These are phyloP conservation scores for Manis pentadactyla DNA, from an alignment of 2,797 vertebrate species.

Conservation along the genomic window DNA sequence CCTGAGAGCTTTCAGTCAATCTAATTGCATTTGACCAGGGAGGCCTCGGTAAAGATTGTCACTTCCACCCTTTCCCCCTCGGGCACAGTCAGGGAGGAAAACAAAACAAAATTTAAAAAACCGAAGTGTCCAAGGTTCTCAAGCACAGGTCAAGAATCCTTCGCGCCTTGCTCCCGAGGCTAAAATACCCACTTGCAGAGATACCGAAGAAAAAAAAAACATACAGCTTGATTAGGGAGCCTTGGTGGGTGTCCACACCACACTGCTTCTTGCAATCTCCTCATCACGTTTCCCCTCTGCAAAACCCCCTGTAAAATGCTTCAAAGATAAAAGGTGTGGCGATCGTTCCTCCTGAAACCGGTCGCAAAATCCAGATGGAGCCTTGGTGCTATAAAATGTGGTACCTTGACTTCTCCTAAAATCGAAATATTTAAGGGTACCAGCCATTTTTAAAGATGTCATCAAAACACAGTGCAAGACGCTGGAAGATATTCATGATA, in stretches of 20 bases:
- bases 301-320: neutral
- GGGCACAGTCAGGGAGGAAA: slow-evolving; percentile 55
- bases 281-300: neutral
- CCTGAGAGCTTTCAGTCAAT: slow-evolving; percentile 69
- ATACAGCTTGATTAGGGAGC: neutral
- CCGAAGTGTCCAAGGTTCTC: neutral
- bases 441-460: neutral
- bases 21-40: slow-evolving; percentile 75
- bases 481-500: neutral
- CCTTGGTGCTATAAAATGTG: neutral
- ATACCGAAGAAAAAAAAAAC: neutral
- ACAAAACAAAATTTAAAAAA: neutral
- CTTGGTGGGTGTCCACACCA: accelerated
- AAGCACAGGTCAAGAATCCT: neutral
- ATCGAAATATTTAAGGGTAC: neutral
- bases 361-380: neutral
- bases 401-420: neutral
- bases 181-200: neutral
- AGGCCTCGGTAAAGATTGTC: slow-evolving; percentile 44
- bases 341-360: neutral
- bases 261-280: neutral
- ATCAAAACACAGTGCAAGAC: neutral
- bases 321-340: neutral
- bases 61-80: slow-evolving; percentile 57
- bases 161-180: neutral